A percentile compares a stretch with the other conserved stretches of the same genome.
Conservation (phyloP, 2,797 vertebrate species). For the Dromococcyx pavoninus region DNA sequence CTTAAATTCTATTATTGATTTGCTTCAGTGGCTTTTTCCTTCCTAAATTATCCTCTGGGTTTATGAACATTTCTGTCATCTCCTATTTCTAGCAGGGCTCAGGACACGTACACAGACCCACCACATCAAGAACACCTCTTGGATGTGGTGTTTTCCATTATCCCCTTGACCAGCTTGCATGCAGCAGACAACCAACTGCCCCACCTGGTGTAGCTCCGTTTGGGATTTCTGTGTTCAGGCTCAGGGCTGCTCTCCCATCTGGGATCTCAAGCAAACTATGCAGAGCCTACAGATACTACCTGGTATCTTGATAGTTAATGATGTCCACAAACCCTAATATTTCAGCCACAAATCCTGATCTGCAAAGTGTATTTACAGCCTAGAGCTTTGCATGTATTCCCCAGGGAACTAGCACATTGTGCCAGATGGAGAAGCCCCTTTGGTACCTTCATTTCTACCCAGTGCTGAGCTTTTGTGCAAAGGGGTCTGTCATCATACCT, state of each 20-base stretch:
- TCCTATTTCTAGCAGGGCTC: neutral
- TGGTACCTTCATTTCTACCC: neutral
- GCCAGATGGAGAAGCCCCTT: neutral
- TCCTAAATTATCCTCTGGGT: neutral
- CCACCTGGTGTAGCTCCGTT: rapidly evolving
- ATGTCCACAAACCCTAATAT: neutral
- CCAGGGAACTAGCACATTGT: neutral
- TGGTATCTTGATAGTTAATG: neutral
- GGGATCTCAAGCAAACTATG: neutral
- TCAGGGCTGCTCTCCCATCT: neutral
- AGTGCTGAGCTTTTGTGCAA: neutral
- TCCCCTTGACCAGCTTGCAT: rapidly evolving
- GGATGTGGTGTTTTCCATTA: neutral
- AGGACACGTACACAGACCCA: rapidly evolving
- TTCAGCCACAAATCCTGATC: neutral
- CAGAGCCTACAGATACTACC: neutral
- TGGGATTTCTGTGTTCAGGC: neutral
- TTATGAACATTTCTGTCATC: neutral
- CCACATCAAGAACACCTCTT: rapidly evolving
- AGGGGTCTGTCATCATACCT: rapidly evolving
- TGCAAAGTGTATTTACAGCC: neutral
- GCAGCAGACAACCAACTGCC: neutral
- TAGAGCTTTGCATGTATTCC: neutral
- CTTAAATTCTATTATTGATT: neutral
- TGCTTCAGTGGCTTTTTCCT: neutral